Evolutionary conservation across 1,140 invertebrate species (phyloP), one percentile per base, ranked within the genome.

Genomic region (Drosophila lacertosa): DNA sequence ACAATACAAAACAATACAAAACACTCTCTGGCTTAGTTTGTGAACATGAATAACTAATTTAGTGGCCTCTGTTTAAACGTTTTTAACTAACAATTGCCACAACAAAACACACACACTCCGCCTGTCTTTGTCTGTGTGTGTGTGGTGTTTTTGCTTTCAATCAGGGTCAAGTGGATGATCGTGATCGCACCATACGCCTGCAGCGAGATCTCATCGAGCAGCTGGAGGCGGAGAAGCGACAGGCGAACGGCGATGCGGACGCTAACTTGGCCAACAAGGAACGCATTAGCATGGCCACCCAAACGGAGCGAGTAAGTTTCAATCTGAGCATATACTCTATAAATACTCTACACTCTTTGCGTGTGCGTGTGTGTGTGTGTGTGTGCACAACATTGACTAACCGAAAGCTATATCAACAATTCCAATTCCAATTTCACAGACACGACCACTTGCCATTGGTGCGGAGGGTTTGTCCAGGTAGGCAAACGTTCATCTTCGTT

Each of bases 101-200:
- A 22, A 44, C 6, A 42, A 2, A 26, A 26, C 24, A 26, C 24
- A 7, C 26, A 29, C 26, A 29, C 20, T 6, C 2, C 20, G 20
- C 24, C n/a, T 26, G n/a, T 47, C 2, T 5, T 5, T 15, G 44
- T 64, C 40, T 57, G 15, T 57, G 37, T 48, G 57, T 59, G 18
- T 37, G 15, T 53, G 20, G 22, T 32, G 59, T 29, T 70, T n/a
- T 37, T 16, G 35, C 26, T 67, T 48, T 13, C n/a, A 29, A 55
- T 48, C 55, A 91, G 91, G 88, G 94, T 53, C 95, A 96, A 92
- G 90, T 95, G 55, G 95, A 96, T 75, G 95, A 96, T 90, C 94
- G 93, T 82, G 95, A 96, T 84, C 92, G 94, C 60, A 94, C 93
- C 59, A 95, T 96, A 84, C 93, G 93, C 77, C 84, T 93, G 72